Evolutionary conservation across 2,113 vertebrate species (phyloP).

Genomic region (Nibea coibor): DNA sequence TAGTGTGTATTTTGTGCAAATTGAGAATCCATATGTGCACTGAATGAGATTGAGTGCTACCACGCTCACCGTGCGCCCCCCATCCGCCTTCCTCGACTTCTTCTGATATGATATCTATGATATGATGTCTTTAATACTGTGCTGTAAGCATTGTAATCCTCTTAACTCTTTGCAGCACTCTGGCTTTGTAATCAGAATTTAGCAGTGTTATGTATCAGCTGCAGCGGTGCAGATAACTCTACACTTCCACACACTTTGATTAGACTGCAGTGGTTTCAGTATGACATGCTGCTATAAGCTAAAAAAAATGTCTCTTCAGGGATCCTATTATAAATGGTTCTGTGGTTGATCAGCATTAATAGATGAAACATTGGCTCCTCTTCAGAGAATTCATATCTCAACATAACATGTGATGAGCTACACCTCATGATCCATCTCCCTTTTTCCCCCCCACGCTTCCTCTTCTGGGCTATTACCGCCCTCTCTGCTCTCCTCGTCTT

Average conservation of each 20-base stretch:
- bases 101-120: slow-evolving; percentile 44
- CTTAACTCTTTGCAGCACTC: slow-evolving; percentile 6
- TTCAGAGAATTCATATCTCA: slow-evolving; percentile 11
- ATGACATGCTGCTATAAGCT: slow-evolving; percentile 34
- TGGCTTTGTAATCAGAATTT: slow-evolving; percentile 56
- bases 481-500: slow-evolving; percentile 10
- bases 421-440: neutral
- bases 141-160: slow-evolving; percentile 50
- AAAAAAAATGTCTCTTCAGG: slow-evolving; percentile 36
- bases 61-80: neutral
- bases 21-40: slow-evolving; percentile 18
- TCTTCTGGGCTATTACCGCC: neutral
- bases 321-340: slow-evolving; percentile 48
- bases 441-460: neutral
- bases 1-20: slow-evolving; percentile 17
- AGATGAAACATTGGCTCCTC: slow-evolving; percentile 18
- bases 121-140: slow-evolving; percentile 47
- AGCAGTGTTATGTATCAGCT: slow-evolving; percentile 42
- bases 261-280: slow-evolving; percentile 37
- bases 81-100: slow-evolving; percentile 16
- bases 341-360: slow-evolving; percentile 39
- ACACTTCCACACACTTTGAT: slow-evolving; percentile 40
- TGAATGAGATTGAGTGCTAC: slow-evolving; percentile 7
- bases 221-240: slow-evolving; percentile 23
- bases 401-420: slow-evolving; percentile 27